Evolutionary conservation across 2,888 invertebrate genomes (phyloP).

Genomic region (Xanthostigma xanthostigma): DNA sequence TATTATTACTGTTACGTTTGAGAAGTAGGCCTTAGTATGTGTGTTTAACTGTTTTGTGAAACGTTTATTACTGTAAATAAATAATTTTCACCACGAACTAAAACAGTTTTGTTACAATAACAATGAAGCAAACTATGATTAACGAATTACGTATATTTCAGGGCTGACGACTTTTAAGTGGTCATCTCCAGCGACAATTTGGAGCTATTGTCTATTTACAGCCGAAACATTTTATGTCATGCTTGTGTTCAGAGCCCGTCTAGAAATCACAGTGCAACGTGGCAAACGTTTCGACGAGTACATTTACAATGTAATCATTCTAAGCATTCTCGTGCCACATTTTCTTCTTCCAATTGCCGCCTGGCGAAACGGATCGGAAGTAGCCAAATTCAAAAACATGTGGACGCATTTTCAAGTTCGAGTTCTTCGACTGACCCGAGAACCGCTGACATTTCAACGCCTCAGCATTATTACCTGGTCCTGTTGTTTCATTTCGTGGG

Average conservation of each 20-base stretch:
- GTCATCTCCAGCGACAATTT: constrained; percentile 49
- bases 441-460: constrained; percentile 48
- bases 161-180: constrained; percentile 42
- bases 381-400: constrained; percentile 63
- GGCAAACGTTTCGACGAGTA: constrained; percentile 59
- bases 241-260: constrained; percentile 25
- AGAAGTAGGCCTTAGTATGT: too few species aligned
- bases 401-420: constrained; percentile 59
- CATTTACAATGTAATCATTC: constrained; percentile 58
- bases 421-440: constrained; percentile 38
- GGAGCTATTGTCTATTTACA: constrained; percentile 48
- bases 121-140: too few species aligned
- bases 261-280: constrained; percentile 22
- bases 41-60: too few species aligned
- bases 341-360: constrained; percentile 52
- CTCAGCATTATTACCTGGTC: constrained; percentile 46
- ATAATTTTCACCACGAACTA: too few species aligned
- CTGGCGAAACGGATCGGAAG: constrained; percentile 55
- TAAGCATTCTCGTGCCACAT: constrained; percentile 55
- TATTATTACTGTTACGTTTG: too few species aligned
- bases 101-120: too few species aligned
- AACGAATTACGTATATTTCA: constrained; percentile 1
- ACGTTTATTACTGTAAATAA: too few species aligned
- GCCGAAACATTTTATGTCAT: constrained; percentile 38
- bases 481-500: constrained; percentile 51